These are phyloP conservation scores for Pristionchus japonicus DNA, from an alignment of 2,888 invertebrate genomes.

Conservation along the genomic window DNA sequence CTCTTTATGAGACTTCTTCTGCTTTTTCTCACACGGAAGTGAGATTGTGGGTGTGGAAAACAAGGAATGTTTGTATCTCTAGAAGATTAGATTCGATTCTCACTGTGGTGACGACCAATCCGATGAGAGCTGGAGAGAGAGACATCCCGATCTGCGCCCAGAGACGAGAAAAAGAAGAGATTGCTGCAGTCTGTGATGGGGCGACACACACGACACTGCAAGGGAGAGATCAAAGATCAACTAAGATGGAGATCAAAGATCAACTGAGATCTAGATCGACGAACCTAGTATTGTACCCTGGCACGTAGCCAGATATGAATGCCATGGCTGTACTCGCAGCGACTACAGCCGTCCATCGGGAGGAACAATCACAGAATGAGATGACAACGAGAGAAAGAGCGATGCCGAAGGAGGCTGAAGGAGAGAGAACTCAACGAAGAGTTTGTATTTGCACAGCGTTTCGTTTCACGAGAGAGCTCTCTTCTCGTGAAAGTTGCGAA, in stretches of 20 bases:
- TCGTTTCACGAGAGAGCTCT: neutral
- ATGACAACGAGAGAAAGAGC: conserved; percentile 67
- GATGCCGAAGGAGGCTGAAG: conserved; percentile 71
- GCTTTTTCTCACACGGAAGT: neutral
- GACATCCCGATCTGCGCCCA: conserved; percentile 73
- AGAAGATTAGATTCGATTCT: neutral
- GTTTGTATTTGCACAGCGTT: neutral
- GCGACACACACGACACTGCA: conserved; percentile 72
- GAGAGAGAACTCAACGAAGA: too few relatives aligned
- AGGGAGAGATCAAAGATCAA: neutral
- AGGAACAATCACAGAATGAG: conserved; percentile 69
- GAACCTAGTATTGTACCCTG: conserved; percentile 73
- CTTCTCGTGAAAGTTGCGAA: neutral
- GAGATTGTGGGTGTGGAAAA: neutral
- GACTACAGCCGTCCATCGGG: conserved; percentile 61
- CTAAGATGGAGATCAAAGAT: too few relatives aligned
- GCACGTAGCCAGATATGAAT: conserved; percentile 72
- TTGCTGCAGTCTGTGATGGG: conserved; percentile 71
- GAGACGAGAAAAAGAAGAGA: conserved; percentile 71
- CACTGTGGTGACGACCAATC: conserved; percentile 62
- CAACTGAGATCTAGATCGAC: neutral
- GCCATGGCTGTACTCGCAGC: conserved; percentile 69
- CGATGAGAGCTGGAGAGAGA: conserved; percentile 70
- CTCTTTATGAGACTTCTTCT: neutral
- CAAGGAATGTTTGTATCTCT: too few relatives aligned